phyloP scores from a whole-genome alignment of 2,888 invertebrate species.

The Thecophora atra region DNA sequence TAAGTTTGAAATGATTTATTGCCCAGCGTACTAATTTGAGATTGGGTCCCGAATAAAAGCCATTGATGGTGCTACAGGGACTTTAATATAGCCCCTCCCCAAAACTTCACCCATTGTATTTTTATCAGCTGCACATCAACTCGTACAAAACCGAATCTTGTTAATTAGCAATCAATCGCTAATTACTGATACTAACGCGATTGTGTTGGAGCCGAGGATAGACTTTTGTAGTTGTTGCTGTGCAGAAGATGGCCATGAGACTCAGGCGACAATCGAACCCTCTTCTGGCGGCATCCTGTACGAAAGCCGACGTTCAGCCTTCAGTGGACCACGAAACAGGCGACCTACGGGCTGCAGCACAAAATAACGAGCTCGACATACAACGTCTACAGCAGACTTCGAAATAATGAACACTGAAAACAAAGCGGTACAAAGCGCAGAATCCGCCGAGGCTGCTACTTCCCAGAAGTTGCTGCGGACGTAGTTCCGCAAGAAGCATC shows the following conservation, averaged over 20 bases:
- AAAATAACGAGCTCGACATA: slow-evolving; percentile 32
- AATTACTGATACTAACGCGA: slow-evolving; percentile 62
- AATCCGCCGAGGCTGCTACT: neutral
- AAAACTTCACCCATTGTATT: neutral
- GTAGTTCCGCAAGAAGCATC: neutral
- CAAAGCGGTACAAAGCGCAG: slow-evolving; percentile 17
- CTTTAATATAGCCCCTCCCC: neutral
- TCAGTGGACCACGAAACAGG: slow-evolving; percentile 37
- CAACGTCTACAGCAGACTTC: slow-evolving; percentile 32
- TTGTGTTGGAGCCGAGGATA: slow-evolving; percentile 47
- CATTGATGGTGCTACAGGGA: neutral
- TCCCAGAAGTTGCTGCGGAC: neutral
- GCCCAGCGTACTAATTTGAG: slow-evolving; percentile 48
- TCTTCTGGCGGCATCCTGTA: neutral
- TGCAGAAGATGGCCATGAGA: neutral
- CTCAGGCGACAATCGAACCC: neutral
- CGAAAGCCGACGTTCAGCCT: neutral
- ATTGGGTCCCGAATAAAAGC: slow-evolving; percentile 41
- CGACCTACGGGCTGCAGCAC: slow-evolving; percentile 47
- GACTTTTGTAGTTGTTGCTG: slow-evolving; percentile 7
- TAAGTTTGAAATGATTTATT: slow-evolving; percentile 51
- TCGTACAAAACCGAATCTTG: slow-evolving; percentile 58
- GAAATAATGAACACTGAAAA: slow-evolving; percentile 45
- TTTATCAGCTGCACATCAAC: slow-evolving; percentile 34
- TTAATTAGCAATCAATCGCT: slow-evolving; percentile 63